These are phyloP conservation scores for Sisor rabdophorus DNA, from an alignment of 2,113 vertebrate genomes.

Conservation along the genomic window DNA sequence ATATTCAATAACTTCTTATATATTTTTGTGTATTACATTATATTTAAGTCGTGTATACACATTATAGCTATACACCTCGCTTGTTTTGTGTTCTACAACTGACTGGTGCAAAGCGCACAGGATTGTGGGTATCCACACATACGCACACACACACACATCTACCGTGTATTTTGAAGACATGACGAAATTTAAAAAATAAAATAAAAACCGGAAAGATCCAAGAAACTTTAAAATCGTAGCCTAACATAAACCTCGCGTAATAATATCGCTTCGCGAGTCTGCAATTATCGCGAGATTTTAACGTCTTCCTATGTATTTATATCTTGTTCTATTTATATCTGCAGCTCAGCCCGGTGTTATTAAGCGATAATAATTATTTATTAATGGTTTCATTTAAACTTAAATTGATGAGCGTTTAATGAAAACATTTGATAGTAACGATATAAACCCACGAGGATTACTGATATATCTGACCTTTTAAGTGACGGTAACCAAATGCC, in stretches of 20 bases:
- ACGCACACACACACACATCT: not conserved
- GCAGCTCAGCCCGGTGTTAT: no score
- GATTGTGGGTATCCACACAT: not conserved
- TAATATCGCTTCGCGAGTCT: constrained; percentile 37
- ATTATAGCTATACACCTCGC: no score
- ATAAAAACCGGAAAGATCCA: not conserved
- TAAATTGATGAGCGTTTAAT: not conserved
- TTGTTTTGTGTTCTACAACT: not conserved
- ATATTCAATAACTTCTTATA: not conserved
- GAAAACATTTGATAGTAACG: not conserved
- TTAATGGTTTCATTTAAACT: no score
- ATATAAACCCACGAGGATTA: not conserved
- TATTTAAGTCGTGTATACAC: not conserved
- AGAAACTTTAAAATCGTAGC: constrained; percentile 18
- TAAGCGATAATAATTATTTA: no score
- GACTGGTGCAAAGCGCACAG: not conserved
- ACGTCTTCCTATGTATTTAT: not conserved
- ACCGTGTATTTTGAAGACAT: constrained; percentile 66
- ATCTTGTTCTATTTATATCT: constrained; percentile 9
- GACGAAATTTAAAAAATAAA: not conserved
- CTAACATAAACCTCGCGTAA: constrained; percentile 10
- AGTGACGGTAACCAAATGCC: no score
- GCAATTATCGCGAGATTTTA: constrained; percentile 35
- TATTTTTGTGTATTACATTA: not conserved
- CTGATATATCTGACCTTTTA: not conserved